Percentiles rank a stretch among this genome's conserved stretches.
Evolutionary conservation across 64 coral and sea anemone species (phyloP).

Genomic region (Montipora sp.): DNA sequence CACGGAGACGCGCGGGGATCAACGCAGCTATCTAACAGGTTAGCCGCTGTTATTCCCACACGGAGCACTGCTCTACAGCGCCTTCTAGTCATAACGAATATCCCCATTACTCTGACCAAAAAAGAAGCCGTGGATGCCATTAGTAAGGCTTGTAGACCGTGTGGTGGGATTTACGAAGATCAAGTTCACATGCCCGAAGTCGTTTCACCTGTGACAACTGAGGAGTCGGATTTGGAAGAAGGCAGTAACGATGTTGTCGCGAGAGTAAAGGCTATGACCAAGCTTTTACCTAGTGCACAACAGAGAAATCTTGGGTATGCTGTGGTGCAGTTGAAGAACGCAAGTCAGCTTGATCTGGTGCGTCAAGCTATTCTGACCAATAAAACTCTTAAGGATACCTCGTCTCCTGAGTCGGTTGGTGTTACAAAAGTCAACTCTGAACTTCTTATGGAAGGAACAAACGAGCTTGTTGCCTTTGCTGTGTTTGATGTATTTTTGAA

Average conservation of each 20-base stretch:
- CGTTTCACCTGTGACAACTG: not conserved
- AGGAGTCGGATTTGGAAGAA: not conserved
- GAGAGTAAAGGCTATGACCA: constrained; percentile 31
- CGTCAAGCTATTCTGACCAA: constrained; percentile 68
- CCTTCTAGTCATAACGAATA: constrained; percentile 86
- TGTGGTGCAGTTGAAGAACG: constrained; percentile 77
- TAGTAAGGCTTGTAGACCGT: constrained; percentile 81
- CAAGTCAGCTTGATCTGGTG: constrained; percentile 80
- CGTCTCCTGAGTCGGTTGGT: constrained; percentile 48
- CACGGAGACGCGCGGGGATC: constrained; percentile 33
- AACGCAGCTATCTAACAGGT: constrained; percentile 29
- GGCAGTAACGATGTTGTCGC: not conserved
- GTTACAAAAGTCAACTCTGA: constrained; percentile 83
- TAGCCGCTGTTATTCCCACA: constrained; percentile 65
- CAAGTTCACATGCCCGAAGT: constrained; percentile 74
- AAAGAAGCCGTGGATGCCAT: constrained; percentile 75
- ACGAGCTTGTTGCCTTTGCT: constrained; percentile 83
- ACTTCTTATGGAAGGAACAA: constrained; percentile 87
- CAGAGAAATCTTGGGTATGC: constrained; percentile 69
- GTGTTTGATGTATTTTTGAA: constrained; percentile 83
- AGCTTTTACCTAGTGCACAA: constrained; percentile 55
- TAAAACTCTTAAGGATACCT: constrained; percentile 61
- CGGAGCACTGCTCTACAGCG: constrained; percentile 80
- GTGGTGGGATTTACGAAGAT: constrained; percentile 70
- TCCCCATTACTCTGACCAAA: constrained; percentile 71